Percentiles rank a stretch among this genome's conserved stretches.
These are phyloP conservation scores for Agriotes lineatus DNA, from an alignment of 2,888 invertebrate species.

Conservation along the genomic window DNA sequence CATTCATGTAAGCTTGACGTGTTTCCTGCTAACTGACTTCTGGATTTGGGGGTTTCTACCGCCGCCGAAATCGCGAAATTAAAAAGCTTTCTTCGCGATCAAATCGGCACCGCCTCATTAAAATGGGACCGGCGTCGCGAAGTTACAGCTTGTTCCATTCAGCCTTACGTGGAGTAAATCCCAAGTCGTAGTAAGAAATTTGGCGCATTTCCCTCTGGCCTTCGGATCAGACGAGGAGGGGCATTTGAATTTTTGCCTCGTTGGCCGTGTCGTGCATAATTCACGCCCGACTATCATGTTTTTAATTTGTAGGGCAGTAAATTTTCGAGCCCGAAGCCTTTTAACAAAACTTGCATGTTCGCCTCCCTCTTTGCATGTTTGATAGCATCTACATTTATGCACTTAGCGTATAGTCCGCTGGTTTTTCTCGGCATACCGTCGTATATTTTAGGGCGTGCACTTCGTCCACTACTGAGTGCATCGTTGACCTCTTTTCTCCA, in stretches of 20 bases:
- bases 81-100: conserved; percentile 15
- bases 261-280: neutral
- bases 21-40: neutral
- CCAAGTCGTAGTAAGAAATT: conserved; percentile 3
- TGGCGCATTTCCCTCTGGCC: neutral
- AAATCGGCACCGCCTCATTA: conserved; percentile 17
- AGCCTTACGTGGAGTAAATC: conserved; percentile 14
- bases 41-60: neutral
- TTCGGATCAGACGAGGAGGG: neutral
- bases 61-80: conserved; percentile 5
- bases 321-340: neutral
- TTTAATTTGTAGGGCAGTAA: neutral
- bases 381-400: neutral
- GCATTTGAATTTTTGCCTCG: neutral
- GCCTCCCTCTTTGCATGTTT: neutral
- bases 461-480: neutral
- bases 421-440: neutral
- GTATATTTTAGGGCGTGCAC: neutral
- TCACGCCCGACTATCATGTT: neutral
- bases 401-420: neutral
- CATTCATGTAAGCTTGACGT: too few species aligned
- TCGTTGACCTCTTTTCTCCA: neutral
- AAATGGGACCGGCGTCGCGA: conserved; percentile 12
- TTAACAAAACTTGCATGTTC: conserved; percentile 3
- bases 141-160: conserved; percentile 23